Evolutionary conservation across 35 echinoderm and acorn worm species (phyloP).

Genomic region (Heliocidaris erythrogramma): DNA sequence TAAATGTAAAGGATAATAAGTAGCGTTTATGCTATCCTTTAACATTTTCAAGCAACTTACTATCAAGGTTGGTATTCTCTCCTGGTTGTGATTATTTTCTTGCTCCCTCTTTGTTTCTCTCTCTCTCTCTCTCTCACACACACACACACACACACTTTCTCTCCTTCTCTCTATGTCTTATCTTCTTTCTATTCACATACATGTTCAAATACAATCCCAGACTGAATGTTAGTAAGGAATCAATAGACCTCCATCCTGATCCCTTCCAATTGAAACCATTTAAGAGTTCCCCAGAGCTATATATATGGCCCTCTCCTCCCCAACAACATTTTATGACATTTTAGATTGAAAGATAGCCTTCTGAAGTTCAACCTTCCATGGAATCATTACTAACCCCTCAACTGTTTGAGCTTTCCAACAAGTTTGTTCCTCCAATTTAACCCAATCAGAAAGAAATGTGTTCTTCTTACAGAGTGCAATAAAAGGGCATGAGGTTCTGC

Average conservation of each 20-base stretch:
- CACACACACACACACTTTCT: not conserved
- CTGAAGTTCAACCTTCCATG: not conserved
- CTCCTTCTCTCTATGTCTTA: not conserved
- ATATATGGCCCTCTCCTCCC: not conserved
- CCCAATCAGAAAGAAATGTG: slow-evolving; percentile 19
- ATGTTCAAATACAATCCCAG: not conserved
- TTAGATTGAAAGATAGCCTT: not conserved
- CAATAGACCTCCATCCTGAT: not conserved
- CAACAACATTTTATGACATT: not conserved
- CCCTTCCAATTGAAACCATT: not conserved
- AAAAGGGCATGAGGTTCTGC: not conserved
- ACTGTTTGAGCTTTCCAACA: not conserved
- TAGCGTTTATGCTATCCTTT: too few relatives aligned
- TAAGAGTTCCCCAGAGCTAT: not conserved
- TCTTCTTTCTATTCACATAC: not conserved
- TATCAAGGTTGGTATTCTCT: too few relatives aligned
- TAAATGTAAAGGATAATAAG: too few relatives aligned
- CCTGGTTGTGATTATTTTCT: not conserved
- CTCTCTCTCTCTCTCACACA: not conserved
- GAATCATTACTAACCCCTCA: not conserved
- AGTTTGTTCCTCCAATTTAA: slow-evolving; percentile 29
- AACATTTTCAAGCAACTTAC: too few relatives aligned
- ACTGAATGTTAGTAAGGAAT: not conserved
- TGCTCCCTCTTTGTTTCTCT: not conserved
- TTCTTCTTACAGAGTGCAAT: not conserved